Base-by-base conservation (phyloP, 2,113 vertebrate genomes). In the Actenoides lindsayi region DNA sequence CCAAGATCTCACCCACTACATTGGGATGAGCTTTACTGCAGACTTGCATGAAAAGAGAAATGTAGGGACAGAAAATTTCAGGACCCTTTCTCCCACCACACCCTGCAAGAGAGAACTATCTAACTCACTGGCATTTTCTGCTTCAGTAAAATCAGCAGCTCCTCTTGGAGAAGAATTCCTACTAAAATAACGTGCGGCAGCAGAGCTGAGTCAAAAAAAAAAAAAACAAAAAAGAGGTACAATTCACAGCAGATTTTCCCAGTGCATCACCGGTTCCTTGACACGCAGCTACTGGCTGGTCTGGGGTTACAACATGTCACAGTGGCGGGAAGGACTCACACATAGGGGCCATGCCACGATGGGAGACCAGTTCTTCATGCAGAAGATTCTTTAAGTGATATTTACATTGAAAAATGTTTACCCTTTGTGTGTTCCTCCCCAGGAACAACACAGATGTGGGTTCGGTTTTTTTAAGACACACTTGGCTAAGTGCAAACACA, bases 401-500 rank as follows among this genome's bases (percentile, higher is more conserved):
- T 75, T 68, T 86, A 65, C 64, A 42, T 25, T 79, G 69, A 91
- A 94, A 96, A 94, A 94, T 77, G 71, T 95, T 96, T 94, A 68
- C 83, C 44, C 48, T 90, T 56, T 53, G 25, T 76, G 83, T 57
- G 57, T 74, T 76, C 73, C 93, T 95, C 75, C 51, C 50, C 70
- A 73, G 46, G 74, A 97, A 46, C 42, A 90, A 59, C 81, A 68
- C 31, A 92, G 84, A 93, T 90, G 86, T 37, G 48, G 64, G 54
- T 57, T 92, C 11, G 4, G 10, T 35, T 91, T 94, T 94, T 96
- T 95, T 51, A 54, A 94, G 92, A 86, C 77, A 92, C 77, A 90
- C 87, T 94, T 83, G 87, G 84, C 31, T 94, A 93, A 97, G 86
- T 88, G 90, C 96, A 96, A 88, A 86, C 77, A 83, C 81, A 71